Evolutionary conservation across 2,113 vertebrate species (phyloP), one percentile per base, ranked within the genome.

Genomic region (Ceuthmochares aereus): DNA sequence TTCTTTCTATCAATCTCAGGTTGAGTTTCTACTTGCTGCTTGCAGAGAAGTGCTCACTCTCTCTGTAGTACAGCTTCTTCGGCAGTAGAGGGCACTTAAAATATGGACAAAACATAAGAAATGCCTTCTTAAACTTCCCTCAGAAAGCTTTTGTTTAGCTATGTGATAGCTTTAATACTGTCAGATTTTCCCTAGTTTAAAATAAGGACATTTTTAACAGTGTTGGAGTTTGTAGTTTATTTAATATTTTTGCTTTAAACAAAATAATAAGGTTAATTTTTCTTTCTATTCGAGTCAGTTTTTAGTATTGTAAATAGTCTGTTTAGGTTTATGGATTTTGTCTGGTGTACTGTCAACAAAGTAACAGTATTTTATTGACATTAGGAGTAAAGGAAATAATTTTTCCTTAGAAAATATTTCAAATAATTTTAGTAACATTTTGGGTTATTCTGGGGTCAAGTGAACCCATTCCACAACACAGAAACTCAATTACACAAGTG

Each of bases 51-150:
- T 29, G 78, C 79, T 55, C 9, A 10, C 27, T 86, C 68, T 51
- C 55, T 74, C 49, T 96, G 97, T 84, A 97, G 90, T 98, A 79
- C 93, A 92, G 66, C 52, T 96, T 14, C 95, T 95, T 89, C 52
- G 89, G 97, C 98, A 98, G 98, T 98, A 98, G 98, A 98, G 98
- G 98, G 98, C 98, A 97, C 98, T 98, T 98, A 98, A 93, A 98
- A 98, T 98, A 98, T 98, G 98, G 96, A 96, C 94, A 98, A 98
- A 98, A 90, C 95, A 32, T 34, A 68, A 95, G 69, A 96, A 94
- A 92, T 79, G 73, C 82, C 75, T 81, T 89, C 73, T 37, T 85
- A 97, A 96, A 98, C 96, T 98, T 97, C 87, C 78, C 59, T 95
- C 80, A 77, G 87, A 96, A 92, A 96, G 97, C 97, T 98, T 98